Conservation (phyloP, 1,140 invertebrate genomes). For the Marisa cornuarietis region DNA sequence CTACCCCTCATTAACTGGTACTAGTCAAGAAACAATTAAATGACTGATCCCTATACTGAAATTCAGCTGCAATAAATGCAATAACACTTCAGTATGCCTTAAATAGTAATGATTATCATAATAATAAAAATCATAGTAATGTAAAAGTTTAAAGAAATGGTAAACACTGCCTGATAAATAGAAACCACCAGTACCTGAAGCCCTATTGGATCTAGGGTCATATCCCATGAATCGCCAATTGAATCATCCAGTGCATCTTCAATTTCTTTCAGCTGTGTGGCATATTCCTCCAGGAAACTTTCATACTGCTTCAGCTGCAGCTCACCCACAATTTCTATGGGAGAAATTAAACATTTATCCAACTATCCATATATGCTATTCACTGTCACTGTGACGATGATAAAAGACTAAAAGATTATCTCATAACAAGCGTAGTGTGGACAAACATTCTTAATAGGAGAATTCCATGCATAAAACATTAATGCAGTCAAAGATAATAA, state of each 20-base stretch:
- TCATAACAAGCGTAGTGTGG: too few relatives aligned
- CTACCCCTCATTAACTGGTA: too few relatives aligned
- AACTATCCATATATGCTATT: not conserved
- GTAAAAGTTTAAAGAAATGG: too few relatives aligned
- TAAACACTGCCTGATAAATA: too few relatives aligned
- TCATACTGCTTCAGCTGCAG: conserved; percentile 76
- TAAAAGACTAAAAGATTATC: not conserved
- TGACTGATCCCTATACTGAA: too few relatives aligned
- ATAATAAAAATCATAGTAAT: too few relatives aligned
- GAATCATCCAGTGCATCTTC: conserved; percentile 68
- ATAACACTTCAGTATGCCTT: too few relatives aligned
- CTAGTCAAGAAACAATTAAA: not conserved
- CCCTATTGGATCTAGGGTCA: conserved; percentile 71
- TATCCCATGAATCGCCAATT: conserved; percentile 69
- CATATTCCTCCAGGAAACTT: conserved; percentile 77
- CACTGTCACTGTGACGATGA: not conserved
- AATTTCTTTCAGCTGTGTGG: conserved; percentile 68
- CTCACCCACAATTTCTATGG: conserved; percentile 72
- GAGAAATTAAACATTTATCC: not conserved
- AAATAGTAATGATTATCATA: too few relatives aligned
- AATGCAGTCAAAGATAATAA: not conserved
- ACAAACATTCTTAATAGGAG: not conserved
- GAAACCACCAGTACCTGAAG: conserved; percentile 67
- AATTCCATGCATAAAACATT: too few relatives aligned
- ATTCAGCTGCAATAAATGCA: too few relatives aligned